Base-by-base conservation (phyloP, 2,888 invertebrate species). In the Linnaemya tessellans region DNA sequence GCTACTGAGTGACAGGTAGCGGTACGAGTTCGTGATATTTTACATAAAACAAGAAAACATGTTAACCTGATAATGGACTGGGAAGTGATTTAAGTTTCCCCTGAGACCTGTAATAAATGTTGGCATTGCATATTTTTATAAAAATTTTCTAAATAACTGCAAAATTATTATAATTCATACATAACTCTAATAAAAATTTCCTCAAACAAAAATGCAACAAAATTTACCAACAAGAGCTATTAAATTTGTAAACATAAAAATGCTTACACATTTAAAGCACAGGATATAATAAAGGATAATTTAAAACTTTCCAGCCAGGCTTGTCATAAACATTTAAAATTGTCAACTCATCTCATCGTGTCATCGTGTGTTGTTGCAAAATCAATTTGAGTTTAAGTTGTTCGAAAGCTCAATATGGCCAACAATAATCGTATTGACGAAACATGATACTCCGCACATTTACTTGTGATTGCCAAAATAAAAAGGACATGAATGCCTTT, bases 401-500 rank as follows among this genome's bases (percentile, higher is more conserved):
- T 80, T 56, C 56, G 30, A 43, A 46, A 67, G 25, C 60, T 15
- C 25, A 20, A 25, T 56, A 71, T 54, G 64, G 49, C 30, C 70
- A 71, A 51, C 41, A 68, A 68, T 68, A 43, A 43, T 60, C 68
- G 18, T 49, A 65, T 70, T 49, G 64, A 49, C 10, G 64, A 41
- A 82, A 70, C 56, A 70, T 51, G 64, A 71, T 82, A 71, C 49
- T 41, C 22, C 3, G 41, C 41, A 1, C n/a, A 20, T 49, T 70
- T 51, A 22, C 41, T 60, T 51, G 60, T 70, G 70, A 77, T 81
- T 67, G 20, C 49, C 38, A 41, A 73, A 62, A 58, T 9, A 46
- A 75, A 62, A 74, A 30, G 60, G 62, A 74, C 22, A 49, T 68
- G 43, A 46, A 46, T 80, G 70, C 82, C 80, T 4, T 70, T 86